A percentile compares a stretch with the other conserved stretches of the same genome.
phyloP scores from a whole-genome alignment of 2,888 invertebrate species.

The Patella pellucida region DNA sequence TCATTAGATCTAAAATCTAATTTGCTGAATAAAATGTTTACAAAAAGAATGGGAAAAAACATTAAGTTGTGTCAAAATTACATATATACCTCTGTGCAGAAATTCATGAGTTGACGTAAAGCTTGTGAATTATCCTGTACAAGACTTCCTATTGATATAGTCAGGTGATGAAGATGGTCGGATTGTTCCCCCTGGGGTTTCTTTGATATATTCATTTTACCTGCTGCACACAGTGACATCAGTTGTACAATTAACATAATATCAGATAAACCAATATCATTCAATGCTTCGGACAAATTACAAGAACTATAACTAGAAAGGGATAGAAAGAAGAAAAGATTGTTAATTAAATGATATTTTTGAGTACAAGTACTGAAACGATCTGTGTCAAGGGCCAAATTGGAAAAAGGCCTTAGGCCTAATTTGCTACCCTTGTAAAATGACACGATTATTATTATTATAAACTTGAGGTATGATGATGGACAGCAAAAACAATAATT shows the following conservation, averaged over 20 bases:
- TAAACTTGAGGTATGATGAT: too few species aligned
- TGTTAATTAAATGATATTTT: not conserved
- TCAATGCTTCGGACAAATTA: conserved; percentile 72
- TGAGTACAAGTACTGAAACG: too few species aligned
- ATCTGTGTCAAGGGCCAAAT: too few species aligned
- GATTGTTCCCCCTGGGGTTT: conserved; percentile 23
- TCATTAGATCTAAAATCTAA: not conserved
- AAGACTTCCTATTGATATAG: conserved; percentile 74
- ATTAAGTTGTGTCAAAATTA: not conserved
- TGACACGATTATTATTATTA: too few species aligned
- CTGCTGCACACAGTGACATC: conserved; percentile 77
- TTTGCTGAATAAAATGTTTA: too few species aligned
- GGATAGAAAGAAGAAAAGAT: not conserved
- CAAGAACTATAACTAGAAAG: conserved; percentile 71
- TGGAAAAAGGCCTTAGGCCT: too few species aligned
- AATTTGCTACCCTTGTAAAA: too few species aligned
- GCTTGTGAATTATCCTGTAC: conserved; percentile 75
- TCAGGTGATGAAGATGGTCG: conserved; percentile 60
- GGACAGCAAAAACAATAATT: too few species aligned
- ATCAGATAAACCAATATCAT: conserved; percentile 75
- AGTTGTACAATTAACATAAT: conserved; percentile 76
- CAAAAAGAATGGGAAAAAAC: not conserved
- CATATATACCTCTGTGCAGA: conserved; percentile 74
- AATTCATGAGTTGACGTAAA: conserved; percentile 75
- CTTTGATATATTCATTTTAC: conserved; percentile 72